These are phyloP conservation scores for Sparidentex hasta DNA, from an alignment of 2,797 vertebrate genomes.

Conservation along the genomic window DNA sequence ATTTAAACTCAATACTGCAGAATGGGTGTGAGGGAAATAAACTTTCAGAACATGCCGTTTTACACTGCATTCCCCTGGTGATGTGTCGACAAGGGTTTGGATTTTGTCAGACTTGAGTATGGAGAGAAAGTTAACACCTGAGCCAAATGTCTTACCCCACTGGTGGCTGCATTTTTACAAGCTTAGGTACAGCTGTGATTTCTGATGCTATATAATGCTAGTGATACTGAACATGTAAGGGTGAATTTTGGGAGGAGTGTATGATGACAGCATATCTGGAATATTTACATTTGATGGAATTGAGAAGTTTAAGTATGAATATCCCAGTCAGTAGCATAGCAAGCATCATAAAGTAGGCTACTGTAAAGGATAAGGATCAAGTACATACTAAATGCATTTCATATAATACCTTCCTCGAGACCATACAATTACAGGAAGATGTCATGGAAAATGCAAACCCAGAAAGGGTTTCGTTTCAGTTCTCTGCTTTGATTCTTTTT, in stretches of 20 bases:
- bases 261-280: neutral
- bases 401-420: too few relatives aligned
- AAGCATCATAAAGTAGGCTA: too few relatives aligned
- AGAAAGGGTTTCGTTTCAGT: too few relatives aligned
- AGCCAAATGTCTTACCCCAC: neutral
- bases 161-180: neutral
- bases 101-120: neutral
- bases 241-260: neutral
- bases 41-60: neutral
- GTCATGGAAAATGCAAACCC: too few relatives aligned
- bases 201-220: neutral
- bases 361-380: too few relatives aligned
- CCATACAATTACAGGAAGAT: too few relatives aligned
- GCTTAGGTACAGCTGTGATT: neutral
- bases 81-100: neutral
- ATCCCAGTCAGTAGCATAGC: too few relatives aligned
- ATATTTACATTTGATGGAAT: too few relatives aligned
- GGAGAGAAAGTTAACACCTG: neutral
- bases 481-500: too few relatives aligned
- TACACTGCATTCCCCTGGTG: neutral
- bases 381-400: too few relatives aligned
- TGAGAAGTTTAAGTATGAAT: too few relatives aligned
- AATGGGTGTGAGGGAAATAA: neutral
- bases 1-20: neutral
- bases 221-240: neutral